Base-by-base conservation (phyloP, 2,888 invertebrate species). In the Andrena bucephala region DNA sequence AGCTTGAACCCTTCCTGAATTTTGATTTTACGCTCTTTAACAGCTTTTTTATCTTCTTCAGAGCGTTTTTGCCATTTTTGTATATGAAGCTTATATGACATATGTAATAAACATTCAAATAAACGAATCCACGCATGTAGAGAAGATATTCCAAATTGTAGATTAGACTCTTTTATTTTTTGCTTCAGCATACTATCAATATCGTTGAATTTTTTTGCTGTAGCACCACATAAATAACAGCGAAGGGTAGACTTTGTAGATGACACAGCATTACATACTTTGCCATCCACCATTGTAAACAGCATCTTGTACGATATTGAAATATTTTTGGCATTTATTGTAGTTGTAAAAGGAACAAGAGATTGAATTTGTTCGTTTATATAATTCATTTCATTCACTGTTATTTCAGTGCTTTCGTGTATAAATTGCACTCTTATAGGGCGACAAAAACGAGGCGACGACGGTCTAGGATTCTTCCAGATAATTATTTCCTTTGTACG, bases 1-100 rank as follows among this genome's bases (percentile, higher is more conserved):
- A 36, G 2, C 7, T 36, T 33, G 16, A 72, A 52, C 33, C 5
- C 54, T 69, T 77, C 63, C 8, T 33, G 8, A 33, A 33, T 33
- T 33, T 33, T 33, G 2, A 33, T 33, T 8, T 33, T 33, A 33
- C 0, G 33, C 33, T 33, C n/a, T n/a, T n/a, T n/a, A n/a, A n/a
- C n/a, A n/a, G n/a, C 33, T 8, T 33, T 33, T 8, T 79, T 70
- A 29, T 69, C 8, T 7, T 67, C 52, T n/a, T 67, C 10, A 10
- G 24, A n/a, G 2, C 36, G 68, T 16, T 10, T 57, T 57, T 69
- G 20, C 57, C 68, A 57, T 16, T 69, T 36, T 59, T 29, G 29
- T 24, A 52, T 63, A 16, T 31, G 7, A 4, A 69, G 13, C n/a
- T 69, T 57, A 69, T 69, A 69, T 5, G 69, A n/a, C 8, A 50